Percentiles rank a stretch among this genome's conserved stretches.
Conservation (phyloP, 2,888 invertebrate species). For the Agelastica alni region DNA sequence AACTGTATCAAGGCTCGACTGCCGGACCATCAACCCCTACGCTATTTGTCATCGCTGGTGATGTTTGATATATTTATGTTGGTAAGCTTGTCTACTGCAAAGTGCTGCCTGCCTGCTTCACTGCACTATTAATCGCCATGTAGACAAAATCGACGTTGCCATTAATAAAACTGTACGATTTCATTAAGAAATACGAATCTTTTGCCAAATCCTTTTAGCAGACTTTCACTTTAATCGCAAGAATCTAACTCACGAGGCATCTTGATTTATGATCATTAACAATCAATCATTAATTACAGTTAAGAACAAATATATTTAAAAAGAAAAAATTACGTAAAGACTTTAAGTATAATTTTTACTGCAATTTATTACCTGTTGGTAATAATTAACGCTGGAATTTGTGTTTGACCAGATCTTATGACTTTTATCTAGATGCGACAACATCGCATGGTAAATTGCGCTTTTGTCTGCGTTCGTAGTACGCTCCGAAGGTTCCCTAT, state of each 20-base stretch:
- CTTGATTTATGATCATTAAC: too few species aligned
- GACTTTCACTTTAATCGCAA: too few species aligned
- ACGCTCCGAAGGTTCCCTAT: slow-evolving; percentile 29
- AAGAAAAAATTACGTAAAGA: too few species aligned
- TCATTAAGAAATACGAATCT: neutral
- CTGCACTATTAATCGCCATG: slow-evolving; percentile 47
- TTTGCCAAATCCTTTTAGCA: neutral
- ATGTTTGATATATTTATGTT: slow-evolving; percentile 57
- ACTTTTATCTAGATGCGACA: too few species aligned
- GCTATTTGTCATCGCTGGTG: slow-evolving; percentile 56
- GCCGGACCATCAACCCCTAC: slow-evolving; percentile 40
- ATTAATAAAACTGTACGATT: neutral
- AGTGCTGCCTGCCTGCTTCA: slow-evolving; percentile 46
- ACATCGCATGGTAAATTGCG: slow-evolving; percentile 2
- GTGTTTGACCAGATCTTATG: too few species aligned
- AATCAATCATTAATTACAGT: too few species aligned
- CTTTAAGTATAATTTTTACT: too few species aligned
- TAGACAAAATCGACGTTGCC: slow-evolving; percentile 10
- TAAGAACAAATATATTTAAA: too few species aligned
- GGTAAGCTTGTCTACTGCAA: slow-evolving; percentile 52
- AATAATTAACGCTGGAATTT: too few species aligned
- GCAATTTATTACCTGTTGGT: too few species aligned
- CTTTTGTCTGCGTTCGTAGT: slow-evolving; percentile 18
- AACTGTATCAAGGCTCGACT: slow-evolving; percentile 12
- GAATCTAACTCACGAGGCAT: too few species aligned